Conservation (phyloP, 2,797 vertebrate species). For the Karalla daura region DNA sequence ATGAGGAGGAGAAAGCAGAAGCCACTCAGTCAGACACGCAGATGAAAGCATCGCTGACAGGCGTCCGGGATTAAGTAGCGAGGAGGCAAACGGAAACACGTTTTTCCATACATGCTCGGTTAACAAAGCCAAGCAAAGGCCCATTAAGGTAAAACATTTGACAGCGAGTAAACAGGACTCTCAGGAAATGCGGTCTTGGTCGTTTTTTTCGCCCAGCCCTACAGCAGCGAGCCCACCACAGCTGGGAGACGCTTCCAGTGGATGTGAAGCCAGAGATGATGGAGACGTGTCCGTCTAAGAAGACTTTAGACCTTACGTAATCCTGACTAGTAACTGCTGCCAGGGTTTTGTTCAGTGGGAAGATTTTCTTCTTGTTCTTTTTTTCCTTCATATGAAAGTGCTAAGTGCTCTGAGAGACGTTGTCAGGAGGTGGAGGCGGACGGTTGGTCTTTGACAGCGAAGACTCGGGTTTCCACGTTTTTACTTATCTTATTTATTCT, state of each 20-base stretch:
- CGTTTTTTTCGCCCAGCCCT: neutral
- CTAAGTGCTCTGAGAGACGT: too few species aligned
- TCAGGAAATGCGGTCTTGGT: neutral
- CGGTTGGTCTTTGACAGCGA: too few species aligned
- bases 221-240: neutral
- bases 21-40: neutral
- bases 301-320: neutral
- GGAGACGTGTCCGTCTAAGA: neutral
- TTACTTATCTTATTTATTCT: too few species aligned
- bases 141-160: neutral
- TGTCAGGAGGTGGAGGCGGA: neutral
- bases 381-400: too few species aligned
- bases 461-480: too few species aligned
- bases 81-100: neutral
- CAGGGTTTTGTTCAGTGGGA: neutral
- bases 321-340: neutral
- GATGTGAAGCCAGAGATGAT: neutral
- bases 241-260: neutral
- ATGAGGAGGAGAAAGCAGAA: neutral
- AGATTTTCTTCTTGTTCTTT: neutral
- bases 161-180: constrained; percentile 1
- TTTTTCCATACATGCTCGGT: neutral
- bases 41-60: neutral
- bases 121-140: neutral
- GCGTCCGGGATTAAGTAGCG: neutral